A percentile compares a stretch with the other conserved stretches of the same genome.
These are phyloP conservation scores for Campoplex nolae DNA, from an alignment of 2,888 invertebrate genomes.

Conservation along the genomic window DNA sequence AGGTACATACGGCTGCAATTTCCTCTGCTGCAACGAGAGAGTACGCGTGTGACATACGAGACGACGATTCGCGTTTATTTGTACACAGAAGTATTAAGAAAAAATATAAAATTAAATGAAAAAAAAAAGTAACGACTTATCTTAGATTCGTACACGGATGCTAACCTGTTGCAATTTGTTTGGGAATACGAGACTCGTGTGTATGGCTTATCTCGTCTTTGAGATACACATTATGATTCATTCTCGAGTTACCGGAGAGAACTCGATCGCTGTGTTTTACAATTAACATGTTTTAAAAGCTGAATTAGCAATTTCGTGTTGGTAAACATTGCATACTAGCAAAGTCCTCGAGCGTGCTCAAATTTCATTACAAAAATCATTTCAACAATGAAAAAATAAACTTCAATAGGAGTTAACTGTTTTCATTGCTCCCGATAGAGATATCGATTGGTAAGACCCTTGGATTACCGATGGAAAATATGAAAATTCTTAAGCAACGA, in stretches of 20 bases:
- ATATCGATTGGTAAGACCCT: too few relatives aligned
- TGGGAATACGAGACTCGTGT: slow-evolving; percentile 39
- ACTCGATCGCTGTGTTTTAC: slow-evolving; percentile 19
- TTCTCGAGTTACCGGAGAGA: slow-evolving; percentile 18
- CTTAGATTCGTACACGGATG: slow-evolving; percentile 11
- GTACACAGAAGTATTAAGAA: background rate
- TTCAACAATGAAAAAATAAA: background rate
- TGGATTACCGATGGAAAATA: too few relatives aligned
- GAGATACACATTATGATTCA: slow-evolving; percentile 16
- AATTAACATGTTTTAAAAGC: slow-evolving; percentile 1
- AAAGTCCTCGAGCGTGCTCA: background rate
- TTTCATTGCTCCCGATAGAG: too few relatives aligned
- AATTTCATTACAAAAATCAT: background rate
- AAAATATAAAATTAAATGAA: too few relatives aligned
- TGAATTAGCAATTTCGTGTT: slow-evolving; percentile 4
- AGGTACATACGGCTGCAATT: background rate
- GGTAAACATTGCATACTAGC: background rate
- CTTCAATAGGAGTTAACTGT: too few relatives aligned
- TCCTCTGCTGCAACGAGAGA: background rate
- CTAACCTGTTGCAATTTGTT: slow-evolving; percentile 42
- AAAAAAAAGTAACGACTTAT: slow-evolving; percentile 2
- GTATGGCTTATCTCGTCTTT: slow-evolving; percentile 6
- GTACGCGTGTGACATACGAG: slow-evolving; percentile 52
- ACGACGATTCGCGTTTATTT: slow-evolving; percentile 1
- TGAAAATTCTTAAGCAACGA: too few relatives aligned